Evolutionary conservation across 2,888 invertebrate species (phyloP), one percentile per base, ranked within the genome.

Genomic region (Pteria penguin): DNA sequence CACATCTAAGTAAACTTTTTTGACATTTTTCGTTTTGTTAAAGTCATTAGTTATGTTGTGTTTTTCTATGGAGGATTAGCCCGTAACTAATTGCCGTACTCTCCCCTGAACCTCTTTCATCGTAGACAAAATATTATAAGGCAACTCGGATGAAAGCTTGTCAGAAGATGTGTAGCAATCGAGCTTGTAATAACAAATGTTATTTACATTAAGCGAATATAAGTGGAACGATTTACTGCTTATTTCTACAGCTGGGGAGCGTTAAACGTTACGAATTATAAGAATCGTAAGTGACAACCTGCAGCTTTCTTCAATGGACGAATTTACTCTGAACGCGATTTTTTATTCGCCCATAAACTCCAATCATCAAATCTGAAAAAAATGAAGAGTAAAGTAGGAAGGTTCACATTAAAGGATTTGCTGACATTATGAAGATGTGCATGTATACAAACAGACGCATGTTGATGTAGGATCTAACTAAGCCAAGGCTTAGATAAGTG

Each of bases 191-290:
- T 24, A 60, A 60, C 60, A 60, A 24, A 27, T 27, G 24, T 22
- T 60, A 26, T 60, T 60, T 60, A 14, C 60, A 14, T 60, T 24
- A 26, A 11, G 26, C 18, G 22, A 4, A 24, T 60, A 60, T 60
- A 26, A 26, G 27, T 60, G 27, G 27, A 60, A 22, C 27, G 11
- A 60, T 27, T 60, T 60, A 8, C 60, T 60, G 26, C 22, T 24
- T 60, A 60, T 60, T 60, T 60, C 60, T 26, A 24, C 60, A 60
- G 60, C 60, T 60, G 60, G 60, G 4, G 4, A 8, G 11, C 45
- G 18, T 45, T 45, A 45, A 14, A 14, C 18, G 45, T 45, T 18
- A 45, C 18, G 45, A 45, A 45, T 45, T 45, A 45, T 8, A 45
- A 14, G 45, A 45, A 45, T 45, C 18, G 18, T 8, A 45, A 45